Base-by-base conservation (phyloP, 2,888 invertebrate genomes). In the Pandemis corylana region DNA sequence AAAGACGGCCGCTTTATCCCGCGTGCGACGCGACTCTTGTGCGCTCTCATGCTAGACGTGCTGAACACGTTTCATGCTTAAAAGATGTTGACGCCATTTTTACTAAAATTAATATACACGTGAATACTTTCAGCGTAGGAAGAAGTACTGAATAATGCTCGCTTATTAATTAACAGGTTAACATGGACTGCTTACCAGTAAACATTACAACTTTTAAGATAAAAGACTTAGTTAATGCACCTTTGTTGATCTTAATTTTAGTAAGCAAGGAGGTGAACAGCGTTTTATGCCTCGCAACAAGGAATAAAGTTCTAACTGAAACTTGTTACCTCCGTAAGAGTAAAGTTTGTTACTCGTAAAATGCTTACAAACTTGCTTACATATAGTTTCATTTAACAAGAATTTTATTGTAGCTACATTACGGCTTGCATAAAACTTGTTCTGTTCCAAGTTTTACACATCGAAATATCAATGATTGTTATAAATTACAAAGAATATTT, bases 361-460 rank as follows among this genome's bases (percentile, higher is more conserved):
- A 74, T 74, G 69, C 61, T 69, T 65, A 74, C 69, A 65, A 74
- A 74, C 73, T 74, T 74, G 51, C 65, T 65, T 20, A 64, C 56
- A 61, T 56, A 20, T 61, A 44, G 46, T 69, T 69, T 56, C 10
- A 59, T 59, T 46, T 66, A 53, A 65, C 69, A 59, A 69, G 65
- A 42, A 13, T 7, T n/a, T 61, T 59, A 74, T 59, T 59, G 28
- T 12, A 74, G 28, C 36, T 66, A 51, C 28, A 66, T 53, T 36
- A 51, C 10, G n/a, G 13, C 51, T 13, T 5, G 1, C 0, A 36
- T 13, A 62, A 62, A 62, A 59, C 28, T 59, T 59, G 28, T 59
- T 59, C 12, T 49, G 13, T 49, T 49, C 9, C 44, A 20, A 1
- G 7, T 56, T 56, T 7, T 56, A 56, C 59, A 5, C 59, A 5